phyloP scores from a whole-genome alignment of 2,888 invertebrate genomes.

The Eretmocerus hayati region DNA sequence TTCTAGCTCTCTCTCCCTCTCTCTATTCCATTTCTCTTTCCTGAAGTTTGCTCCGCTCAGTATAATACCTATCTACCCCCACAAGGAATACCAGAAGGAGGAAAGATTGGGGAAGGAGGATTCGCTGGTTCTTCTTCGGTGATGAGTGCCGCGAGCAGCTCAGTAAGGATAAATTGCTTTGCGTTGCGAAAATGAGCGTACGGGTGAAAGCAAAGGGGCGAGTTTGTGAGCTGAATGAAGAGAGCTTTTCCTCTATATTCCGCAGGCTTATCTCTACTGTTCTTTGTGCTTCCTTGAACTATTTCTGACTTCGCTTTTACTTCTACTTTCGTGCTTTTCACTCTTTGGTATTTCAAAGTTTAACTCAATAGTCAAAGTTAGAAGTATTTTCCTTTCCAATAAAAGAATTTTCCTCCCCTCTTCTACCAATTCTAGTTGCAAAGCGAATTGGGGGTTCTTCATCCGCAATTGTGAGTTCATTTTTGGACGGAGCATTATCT shows the following conservation, averaged over 20 bases:
- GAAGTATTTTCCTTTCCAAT: not conserved
- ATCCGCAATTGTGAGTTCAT: no score
- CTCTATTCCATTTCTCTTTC: not conserved
- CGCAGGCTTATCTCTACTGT: conserved; percentile 1
- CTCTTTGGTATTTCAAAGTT: conserved; percentile 3
- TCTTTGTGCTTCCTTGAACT: not conserved
- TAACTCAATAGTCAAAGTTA: not conserved
- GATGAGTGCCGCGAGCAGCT: conserved; percentile 25
- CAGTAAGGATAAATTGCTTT: conserved; percentile 6
- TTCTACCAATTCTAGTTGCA: no score
- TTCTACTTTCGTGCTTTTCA: conserved; percentile 18
- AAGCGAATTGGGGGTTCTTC: no score
- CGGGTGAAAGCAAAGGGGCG: conserved; percentile 15
- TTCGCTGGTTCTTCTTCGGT: conserved; percentile 20
- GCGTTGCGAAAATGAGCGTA: not conserved
- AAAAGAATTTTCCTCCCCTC: not conserved
- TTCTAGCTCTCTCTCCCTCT: not conserved
- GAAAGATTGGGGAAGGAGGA: conserved; percentile 15
- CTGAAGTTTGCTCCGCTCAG: not conserved
- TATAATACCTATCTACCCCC: conserved; percentile 3
- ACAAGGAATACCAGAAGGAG: conserved; percentile 13
- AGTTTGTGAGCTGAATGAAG: conserved; percentile 17
- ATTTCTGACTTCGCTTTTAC: not conserved
- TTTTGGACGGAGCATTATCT: no score
- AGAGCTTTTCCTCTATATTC: conserved; percentile 8